Base-by-base conservation (phyloP, 2,113 vertebrate species). In the Indri indri region DNA sequence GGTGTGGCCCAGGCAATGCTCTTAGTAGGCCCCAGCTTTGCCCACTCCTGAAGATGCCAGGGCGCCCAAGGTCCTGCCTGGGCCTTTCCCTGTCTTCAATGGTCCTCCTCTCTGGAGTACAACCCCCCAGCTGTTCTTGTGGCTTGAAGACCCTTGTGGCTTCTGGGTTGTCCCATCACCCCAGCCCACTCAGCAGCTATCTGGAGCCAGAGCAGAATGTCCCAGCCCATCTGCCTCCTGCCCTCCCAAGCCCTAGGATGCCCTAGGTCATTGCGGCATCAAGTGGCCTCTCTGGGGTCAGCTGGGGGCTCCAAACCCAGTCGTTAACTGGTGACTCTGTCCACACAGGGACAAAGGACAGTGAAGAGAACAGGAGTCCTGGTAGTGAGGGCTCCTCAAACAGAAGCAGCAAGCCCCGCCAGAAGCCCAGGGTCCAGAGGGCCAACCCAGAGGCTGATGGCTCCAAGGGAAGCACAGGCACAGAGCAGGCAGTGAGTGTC, bases 321-420 rank as follows among this genome's bases (percentile, higher is more conserved):
- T 25, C 37, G n/a, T 7, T 90, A n/a, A 85, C 59, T 17, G n/a
- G 8, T 30, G 8, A n/a, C 79, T 91, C 42, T 91, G 3, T 86
- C 88, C 74, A 42, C 16, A 11, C 91, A 98, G 98, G 91, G 17
- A 90, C 95, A 88, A 97, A 97, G 34, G 97, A 94, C 1, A 94
- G 73, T 0, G 96, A 98, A 52, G 97, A 94, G 90, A 98, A 96
- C 83, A 97, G 91, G 54, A 22, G 1, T 3, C 71, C 95, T 6
- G 42, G 0, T 0, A 42, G 66, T 8, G 34, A 92, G 66, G 95
- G 84, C 2, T 84, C 85, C 0, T 84, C 27, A 0, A 47, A 84
- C 16, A 45, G 80, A 47, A 88, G 6, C 0, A 59, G 87, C 0
- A 96, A 98, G 12, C 3, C 40, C 27, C 93, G 59, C 10, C 32